These are phyloP conservation scores for Oncorhynchus masou DNA, from an alignment of 2,113 vertebrate species.

Conservation along the genomic window DNA sequence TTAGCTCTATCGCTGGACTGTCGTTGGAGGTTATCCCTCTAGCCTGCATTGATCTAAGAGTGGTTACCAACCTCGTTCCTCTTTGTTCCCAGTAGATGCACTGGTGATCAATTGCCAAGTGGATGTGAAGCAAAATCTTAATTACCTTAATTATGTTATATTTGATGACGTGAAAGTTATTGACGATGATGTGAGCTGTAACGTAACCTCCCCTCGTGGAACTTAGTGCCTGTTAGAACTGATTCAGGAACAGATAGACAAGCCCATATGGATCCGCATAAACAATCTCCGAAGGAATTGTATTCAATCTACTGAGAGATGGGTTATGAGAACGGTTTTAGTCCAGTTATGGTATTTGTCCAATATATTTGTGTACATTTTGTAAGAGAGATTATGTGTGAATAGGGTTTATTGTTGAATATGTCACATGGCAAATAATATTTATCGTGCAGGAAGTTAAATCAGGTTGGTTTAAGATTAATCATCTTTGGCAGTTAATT, in stretches of 20 bases:
- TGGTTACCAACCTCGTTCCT: conserved; percentile 47
- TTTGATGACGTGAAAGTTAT: background rate
- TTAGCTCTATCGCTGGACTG: conserved; percentile 32
- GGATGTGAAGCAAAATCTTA: conserved; percentile 52
- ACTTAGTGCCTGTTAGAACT: background rate
- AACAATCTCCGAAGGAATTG: background rate
- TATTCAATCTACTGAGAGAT: background rate
- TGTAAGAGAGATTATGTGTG: background rate
- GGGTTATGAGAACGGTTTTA: background rate
- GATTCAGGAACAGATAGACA: background rate
- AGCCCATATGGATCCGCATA: background rate
- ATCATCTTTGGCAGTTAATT: background rate
- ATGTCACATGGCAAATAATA: background rate
- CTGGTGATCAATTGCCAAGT: conserved; percentile 25
- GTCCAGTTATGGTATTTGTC: background rate
- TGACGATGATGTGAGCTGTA: background rate
- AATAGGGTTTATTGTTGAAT: background rate
- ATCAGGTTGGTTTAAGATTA: background rate
- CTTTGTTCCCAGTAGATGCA: conserved; percentile 13
- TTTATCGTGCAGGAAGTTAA: background rate
- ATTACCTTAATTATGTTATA: conserved; percentile 40
- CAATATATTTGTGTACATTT: background rate
- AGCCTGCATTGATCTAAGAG: conserved; percentile 51
- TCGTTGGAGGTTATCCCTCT: conserved; percentile 52
- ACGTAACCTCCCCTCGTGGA: background rate